These are phyloP conservation scores for Gallinago stenura DNA, from an alignment of 2,797 vertebrate species.

Conservation along the genomic window DNA sequence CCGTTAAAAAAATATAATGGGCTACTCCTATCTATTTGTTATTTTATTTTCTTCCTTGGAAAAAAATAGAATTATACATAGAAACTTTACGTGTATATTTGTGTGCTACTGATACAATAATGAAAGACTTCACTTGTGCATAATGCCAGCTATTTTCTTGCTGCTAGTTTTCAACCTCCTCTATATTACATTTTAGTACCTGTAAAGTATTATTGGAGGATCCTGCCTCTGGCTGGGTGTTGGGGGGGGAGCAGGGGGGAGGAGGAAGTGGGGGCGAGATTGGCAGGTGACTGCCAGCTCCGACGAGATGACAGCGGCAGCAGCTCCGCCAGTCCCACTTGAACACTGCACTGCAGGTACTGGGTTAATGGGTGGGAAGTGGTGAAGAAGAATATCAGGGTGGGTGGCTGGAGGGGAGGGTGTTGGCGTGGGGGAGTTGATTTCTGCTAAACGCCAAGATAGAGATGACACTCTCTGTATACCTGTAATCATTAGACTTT, in stretches of 20 bases:
- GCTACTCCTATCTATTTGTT: neutral
- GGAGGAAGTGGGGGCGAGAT: conserved; percentile 75
- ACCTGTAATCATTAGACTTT: conserved; percentile 63
- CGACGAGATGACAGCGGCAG: conserved; percentile 45
- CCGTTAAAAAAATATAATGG: neutral
- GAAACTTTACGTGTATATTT: neutral
- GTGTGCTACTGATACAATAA: neutral
- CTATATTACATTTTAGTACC: neutral
- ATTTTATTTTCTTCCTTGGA: neutral
- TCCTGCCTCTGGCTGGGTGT: neutral
- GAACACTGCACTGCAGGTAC: conserved; percentile 50
- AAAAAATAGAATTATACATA: neutral
- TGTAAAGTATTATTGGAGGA: neutral
- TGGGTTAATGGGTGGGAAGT: conserved; percentile 63
- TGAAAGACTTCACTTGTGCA: rapidly evolving
- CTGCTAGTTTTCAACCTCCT: neutral
- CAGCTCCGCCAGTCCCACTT: conserved; percentile 63
- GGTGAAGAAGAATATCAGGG: conserved; percentile 47
- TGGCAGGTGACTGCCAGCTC: conserved; percentile 77
- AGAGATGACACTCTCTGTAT: conserved; percentile 46
- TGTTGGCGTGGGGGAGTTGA: conserved; percentile 34
- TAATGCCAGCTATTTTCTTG: neutral
- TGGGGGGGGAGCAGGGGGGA: neutral
- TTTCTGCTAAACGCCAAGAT: conserved; percentile 47
- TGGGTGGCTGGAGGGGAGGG: conserved; percentile 52